Conservation (phyloP, 2,797 vertebrate species). For the Bradypus variegatus region DNA sequence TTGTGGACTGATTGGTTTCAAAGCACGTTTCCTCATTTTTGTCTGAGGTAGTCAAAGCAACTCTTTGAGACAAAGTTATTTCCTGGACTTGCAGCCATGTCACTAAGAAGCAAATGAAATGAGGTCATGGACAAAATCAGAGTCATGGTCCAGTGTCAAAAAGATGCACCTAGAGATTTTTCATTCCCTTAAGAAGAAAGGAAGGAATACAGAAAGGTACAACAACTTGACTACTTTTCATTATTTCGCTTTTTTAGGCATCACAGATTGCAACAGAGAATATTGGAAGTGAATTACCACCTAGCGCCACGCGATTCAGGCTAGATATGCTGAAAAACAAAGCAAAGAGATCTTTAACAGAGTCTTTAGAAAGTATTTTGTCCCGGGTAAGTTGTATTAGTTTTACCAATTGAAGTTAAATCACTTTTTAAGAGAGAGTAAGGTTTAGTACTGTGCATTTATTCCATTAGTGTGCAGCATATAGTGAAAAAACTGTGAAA, state of each 20-base stretch:
- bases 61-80: not conserved
- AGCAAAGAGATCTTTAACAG: slow-evolving; percentile 90
- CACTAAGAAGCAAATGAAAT: not conserved
- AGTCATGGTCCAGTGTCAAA: not conserved
- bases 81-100: not conserved
- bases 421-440: not conserved
- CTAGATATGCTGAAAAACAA: slow-evolving; percentile 90
- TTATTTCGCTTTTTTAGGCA: slow-evolving; percentile 56
- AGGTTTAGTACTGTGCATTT: not conserved
- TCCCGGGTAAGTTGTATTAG: slow-evolving; percentile 72
- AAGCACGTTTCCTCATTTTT: not conserved
- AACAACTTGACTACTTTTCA: not conserved
- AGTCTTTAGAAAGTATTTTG: slow-evolving; percentile 61
- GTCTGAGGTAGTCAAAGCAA: not conserved
- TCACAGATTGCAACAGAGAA: slow-evolving; percentile 69
- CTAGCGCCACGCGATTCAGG: slow-evolving; percentile 82
- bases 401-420: not conserved
- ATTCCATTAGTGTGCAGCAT: not conserved
- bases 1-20: not conserved
- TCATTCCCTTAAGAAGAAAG: not conserved
- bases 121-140: not conserved
- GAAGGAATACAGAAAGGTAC: not conserved
- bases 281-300: slow-evolving; percentile 73
- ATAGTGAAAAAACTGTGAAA: not conserved
- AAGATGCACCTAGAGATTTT: not conserved